Conservation (phyloP, 2,113 vertebrate genomes). For the Carassius gibelio region DNA sequence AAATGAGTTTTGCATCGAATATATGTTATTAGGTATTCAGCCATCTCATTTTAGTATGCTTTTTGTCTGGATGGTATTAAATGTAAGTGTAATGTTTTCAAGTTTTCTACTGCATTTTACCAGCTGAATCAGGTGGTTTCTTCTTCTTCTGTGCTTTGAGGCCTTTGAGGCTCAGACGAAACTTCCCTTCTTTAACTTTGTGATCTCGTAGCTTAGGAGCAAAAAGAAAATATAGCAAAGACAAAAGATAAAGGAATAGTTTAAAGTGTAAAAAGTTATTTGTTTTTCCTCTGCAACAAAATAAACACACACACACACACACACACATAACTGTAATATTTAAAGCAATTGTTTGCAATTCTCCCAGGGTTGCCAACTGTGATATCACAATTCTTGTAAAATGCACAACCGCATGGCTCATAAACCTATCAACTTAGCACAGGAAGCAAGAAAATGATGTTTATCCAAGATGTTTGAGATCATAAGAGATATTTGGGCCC, state of each 20-base stretch:
- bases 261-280: neutral
- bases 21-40: neutral
- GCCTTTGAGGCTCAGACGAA: conserved; percentile 68
- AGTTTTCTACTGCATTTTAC: conserved; percentile 66
- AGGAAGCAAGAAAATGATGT: conserved; percentile 68
- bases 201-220: conserved; percentile 75
- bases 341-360: neutral
- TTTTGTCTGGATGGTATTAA: neutral
- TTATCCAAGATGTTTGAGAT: conserved; percentile 69
- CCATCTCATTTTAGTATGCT: neutral
- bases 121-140: conserved; percentile 81
- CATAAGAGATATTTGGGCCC: conserved; percentile 60
- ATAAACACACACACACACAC: neutral
- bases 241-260: neutral
- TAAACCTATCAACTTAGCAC: conserved; percentile 67
- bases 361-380: neutral
- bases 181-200: conserved; percentile 75
- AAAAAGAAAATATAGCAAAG: conserved; percentile 36
- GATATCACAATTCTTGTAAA: neutral
- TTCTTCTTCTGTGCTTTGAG: conserved; percentile 76
- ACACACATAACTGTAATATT: neutral
- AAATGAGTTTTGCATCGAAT: neutral
- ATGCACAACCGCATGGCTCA: conserved; percentile 5
- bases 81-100: neutral
- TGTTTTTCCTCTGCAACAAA: neutral